Conservation (phyloP, 37 sponge, comb jelly and placozoan genomes). For the Corticium candelabrum region DNA sequence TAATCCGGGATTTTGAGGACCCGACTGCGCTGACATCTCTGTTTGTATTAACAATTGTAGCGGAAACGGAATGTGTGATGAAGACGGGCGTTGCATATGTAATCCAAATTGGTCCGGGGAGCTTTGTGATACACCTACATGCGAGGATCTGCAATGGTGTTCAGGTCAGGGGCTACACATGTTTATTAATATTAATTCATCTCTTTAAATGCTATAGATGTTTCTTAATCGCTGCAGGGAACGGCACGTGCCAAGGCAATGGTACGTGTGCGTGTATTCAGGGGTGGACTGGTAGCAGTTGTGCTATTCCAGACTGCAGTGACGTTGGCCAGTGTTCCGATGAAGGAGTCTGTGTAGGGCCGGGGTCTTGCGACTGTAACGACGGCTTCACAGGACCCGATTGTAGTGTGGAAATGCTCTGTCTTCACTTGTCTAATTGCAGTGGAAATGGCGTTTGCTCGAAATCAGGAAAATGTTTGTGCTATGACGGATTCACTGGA, state of each 20-base stretch:
- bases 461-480: background rate
- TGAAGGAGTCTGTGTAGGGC: background rate
- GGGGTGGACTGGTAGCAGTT: conserved; percentile 1
- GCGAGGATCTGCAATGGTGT: background rate
- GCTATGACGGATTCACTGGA: background rate
- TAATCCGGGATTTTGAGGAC: background rate
- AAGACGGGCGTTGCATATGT: background rate
- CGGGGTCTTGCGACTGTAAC: background rate
- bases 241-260: background rate
- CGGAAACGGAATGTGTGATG: background rate
- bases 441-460: background rate
- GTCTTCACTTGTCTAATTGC: background rate
- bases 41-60: background rate
- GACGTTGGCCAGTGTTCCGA: background rate
- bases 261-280: background rate
- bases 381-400: background rate
- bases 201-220: background rate
- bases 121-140: background rate
- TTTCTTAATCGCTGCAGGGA: background rate
- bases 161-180: background rate
- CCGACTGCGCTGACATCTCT: background rate
- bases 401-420: background rate
- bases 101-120: background rate
- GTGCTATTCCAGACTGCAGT: background rate
- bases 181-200: too few species aligned